phyloP scores from a whole-genome alignment of 2,888 invertebrate genomes.

The Busseola fusca region DNA sequence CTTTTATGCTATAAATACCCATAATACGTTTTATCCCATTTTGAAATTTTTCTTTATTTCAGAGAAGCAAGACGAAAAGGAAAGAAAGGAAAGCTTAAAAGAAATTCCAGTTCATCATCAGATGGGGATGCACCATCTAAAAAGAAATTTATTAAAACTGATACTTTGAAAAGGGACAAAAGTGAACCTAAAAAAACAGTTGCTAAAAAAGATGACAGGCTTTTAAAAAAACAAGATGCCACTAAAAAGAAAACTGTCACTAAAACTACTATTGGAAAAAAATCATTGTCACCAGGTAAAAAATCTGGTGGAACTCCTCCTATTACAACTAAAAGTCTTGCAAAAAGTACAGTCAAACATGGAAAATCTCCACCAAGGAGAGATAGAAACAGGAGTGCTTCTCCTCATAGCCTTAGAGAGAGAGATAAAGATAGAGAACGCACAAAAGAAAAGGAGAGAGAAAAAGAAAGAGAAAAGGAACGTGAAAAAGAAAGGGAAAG shows the following conservation, averaged over 20 bases:
- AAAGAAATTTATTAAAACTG: conserved; percentile 87
- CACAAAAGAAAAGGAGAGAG: conserved; percentile 80
- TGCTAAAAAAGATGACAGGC: conserved; percentile 83
- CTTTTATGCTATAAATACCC: neutral
- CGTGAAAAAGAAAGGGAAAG: conserved; percentile 88
- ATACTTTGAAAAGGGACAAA: conserved; percentile 81
- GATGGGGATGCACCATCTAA: conserved; percentile 89
- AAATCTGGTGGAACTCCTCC: conserved; percentile 87
- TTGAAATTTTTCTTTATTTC: conserved; percentile 51
- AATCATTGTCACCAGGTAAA: conserved; percentile 86
- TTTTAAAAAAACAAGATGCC: conserved; percentile 79
- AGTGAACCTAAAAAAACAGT: conserved; percentile 82
- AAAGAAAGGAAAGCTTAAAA: conserved; percentile 87
- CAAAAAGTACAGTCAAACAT: conserved; percentile 80
- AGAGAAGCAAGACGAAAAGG: conserved; percentile 86
- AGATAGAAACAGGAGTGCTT: conserved; percentile 83
- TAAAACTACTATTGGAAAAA: conserved; percentile 81
- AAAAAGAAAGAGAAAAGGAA: conserved; percentile 84
- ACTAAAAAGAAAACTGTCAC: conserved; percentile 78
- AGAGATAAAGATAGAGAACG: conserved; percentile 87
- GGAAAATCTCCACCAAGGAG: conserved; percentile 84
- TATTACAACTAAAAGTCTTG: conserved; percentile 81
- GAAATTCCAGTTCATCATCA: conserved; percentile 91
- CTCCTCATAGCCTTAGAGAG: conserved; percentile 81
- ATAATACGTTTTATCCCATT: neutral